phyloP scores from a whole-genome alignment of 2,888 invertebrate genomes.

The Chrysodeixis includens region DNA sequence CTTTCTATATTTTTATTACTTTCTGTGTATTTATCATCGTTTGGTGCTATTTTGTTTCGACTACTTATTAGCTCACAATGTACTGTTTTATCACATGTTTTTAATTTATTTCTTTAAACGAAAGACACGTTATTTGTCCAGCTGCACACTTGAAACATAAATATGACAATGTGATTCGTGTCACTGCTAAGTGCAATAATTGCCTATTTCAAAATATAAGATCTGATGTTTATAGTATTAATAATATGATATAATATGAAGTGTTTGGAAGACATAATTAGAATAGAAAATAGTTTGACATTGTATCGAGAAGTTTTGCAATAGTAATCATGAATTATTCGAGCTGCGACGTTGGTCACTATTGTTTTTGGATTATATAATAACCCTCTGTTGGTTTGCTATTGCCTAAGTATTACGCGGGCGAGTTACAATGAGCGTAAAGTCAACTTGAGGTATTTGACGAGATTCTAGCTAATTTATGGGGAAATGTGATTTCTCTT shows the following conservation, averaged over 20 bases:
- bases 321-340: slow-evolving; percentile 7
- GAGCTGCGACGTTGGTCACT: slow-evolving; percentile 5
- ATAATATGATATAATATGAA: slow-evolving; percentile 12
- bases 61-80: slow-evolving; percentile 13
- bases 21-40: slow-evolving; percentile 23
- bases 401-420: slow-evolving; percentile 12
- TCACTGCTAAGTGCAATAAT: slow-evolving; percentile 37
- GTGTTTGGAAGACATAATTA: slow-evolving; percentile 15
- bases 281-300: neutral
- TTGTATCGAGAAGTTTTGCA: slow-evolving; percentile 15
- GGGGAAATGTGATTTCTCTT: slow-evolving; percentile 49
- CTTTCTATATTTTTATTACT: slow-evolving; percentile 21
- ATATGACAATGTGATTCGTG: slow-evolving; percentile 24
- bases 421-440: slow-evolving; percentile 13
- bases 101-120: slow-evolving; percentile 7
- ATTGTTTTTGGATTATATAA: slow-evolving; percentile 39
- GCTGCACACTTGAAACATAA: slow-evolving; percentile 11
- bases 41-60: slow-evolving; percentile 54
- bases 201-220: slow-evolving; percentile 29
- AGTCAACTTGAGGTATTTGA: slow-evolving; percentile 25
- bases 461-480: slow-evolving; percentile 25
- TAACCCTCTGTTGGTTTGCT: slow-evolving; percentile 16
- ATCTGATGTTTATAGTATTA: slow-evolving; percentile 50
- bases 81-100: slow-evolving; percentile 23
- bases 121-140: slow-evolving; percentile 13